phyloP scores from a whole-genome alignment of 53 echinoderm and acorn worm genomes.

The Glandiceps talaboti region DNA sequence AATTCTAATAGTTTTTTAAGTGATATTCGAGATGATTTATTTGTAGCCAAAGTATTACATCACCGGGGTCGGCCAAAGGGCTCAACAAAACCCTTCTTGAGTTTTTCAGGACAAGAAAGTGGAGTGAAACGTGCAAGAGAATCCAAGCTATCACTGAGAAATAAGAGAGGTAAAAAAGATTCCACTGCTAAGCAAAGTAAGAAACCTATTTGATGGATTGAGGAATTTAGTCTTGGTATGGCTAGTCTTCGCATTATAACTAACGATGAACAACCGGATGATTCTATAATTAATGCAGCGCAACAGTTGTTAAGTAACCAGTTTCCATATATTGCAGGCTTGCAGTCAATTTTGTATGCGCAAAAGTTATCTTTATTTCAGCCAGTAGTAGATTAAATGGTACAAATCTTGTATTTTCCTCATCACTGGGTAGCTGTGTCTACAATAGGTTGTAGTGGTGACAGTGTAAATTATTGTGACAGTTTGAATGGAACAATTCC shows the following conservation, averaged over 20 bases:
- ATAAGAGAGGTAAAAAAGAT: not conserved
- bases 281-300: not conserved
- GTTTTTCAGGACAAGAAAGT: not conserved
- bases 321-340: not conserved
- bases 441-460: not conserved
- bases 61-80: not conserved
- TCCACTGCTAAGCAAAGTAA: too few species aligned
- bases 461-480: not conserved
- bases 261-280: not conserved
- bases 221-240: not conserved
- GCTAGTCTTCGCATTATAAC: not conserved
- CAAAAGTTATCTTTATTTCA: not conserved
- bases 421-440: not conserved
- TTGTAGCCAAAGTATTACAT: not conserved
- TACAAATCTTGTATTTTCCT: not conserved
- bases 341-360: not conserved
- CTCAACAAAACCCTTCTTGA: not conserved
- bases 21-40: not conserved
- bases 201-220: too few species aligned
- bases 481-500: not conserved
- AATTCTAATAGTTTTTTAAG: too few species aligned
- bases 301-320: not conserved
- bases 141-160: not conserved
- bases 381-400: not conserved
- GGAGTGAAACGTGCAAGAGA: not conserved